These are phyloP conservation scores for Parnassius glacialis DNA, from an alignment of 2,888 invertebrate genomes.

Conservation along the genomic window DNA sequence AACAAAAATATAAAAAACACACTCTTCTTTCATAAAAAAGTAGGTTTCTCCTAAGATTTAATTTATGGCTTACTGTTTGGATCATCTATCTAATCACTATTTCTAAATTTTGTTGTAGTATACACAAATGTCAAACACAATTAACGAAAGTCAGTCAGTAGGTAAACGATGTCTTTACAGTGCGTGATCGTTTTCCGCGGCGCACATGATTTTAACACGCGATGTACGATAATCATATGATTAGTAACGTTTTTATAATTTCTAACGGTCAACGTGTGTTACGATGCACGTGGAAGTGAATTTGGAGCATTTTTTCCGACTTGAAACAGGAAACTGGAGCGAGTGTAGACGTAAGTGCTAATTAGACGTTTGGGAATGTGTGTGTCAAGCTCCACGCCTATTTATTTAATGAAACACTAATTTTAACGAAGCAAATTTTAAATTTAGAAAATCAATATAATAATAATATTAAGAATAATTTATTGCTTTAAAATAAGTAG, in stretches of 20 bases:
- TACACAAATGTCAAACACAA: background rate
- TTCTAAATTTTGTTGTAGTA: no score
- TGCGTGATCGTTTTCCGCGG: slow-evolving; percentile 64
- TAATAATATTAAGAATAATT: no score
- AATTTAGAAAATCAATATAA: no score
- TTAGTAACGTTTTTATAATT: slow-evolving; percentile 6
- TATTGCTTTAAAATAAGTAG: no score
- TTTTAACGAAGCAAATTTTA: no score
- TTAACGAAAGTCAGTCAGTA: slow-evolving; percentile 54
- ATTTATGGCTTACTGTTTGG: no score
- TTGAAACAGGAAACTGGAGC: slow-evolving; percentile 12
- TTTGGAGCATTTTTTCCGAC: slow-evolving; percentile 9
- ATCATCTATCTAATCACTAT: no score
- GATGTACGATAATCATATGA: slow-evolving; percentile 12
- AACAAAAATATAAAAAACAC: no score
- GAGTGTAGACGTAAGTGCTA: background rate
- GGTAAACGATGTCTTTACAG: slow-evolving; percentile 65
- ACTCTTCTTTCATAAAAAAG: no score
- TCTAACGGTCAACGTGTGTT: slow-evolving; percentile 2
- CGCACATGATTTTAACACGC: slow-evolving; percentile 4
- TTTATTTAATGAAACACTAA: background rate
- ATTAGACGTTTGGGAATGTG: background rate
- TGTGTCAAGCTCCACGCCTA: background rate
- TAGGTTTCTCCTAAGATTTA: no score
- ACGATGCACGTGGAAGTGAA: slow-evolving; percentile 22